Percentiles rank a stretch among this genome's conserved stretches.
phyloP scores from a whole-genome alignment of 64 coral and sea anemone genomes.

The Porites australiensis region DNA sequence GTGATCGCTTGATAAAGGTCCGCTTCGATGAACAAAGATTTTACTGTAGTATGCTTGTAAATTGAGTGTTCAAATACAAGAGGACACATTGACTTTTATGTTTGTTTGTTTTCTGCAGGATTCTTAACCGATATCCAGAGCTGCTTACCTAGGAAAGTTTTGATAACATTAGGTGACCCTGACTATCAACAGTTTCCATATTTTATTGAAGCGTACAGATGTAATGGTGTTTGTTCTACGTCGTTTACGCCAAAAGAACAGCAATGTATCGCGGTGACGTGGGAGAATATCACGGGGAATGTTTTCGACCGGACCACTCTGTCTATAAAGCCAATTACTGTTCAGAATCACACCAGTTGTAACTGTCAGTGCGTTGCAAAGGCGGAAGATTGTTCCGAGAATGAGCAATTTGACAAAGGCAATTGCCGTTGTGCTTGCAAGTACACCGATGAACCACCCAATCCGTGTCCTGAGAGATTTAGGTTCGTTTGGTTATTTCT shows the following conservation, averaged over 20 bases:
- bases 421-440: conserved; percentile 12
- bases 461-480: conserved; percentile 9
- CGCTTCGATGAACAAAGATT: no score
- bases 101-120: neutral
- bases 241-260: neutral
- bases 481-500: neutral
- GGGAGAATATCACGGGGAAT: neutral
- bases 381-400: conserved; percentile 19
- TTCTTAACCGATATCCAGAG: neutral
- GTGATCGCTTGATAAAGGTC: no score
- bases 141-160: conserved; percentile 15
- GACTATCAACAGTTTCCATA: conserved; percentile 45
- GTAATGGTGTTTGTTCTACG: conserved; percentile 38
- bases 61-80: neutral
- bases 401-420: neutral
- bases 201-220: conserved; percentile 59
- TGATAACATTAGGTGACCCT: conserved; percentile 42
- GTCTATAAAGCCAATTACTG: neutral
- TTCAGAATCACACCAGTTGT: conserved; percentile 59
- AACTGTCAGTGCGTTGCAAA: conserved; percentile 21
- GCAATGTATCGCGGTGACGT: neutral
- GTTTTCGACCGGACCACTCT: neutral
- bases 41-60: no score
- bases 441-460: neutral
- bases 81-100: neutral